Conservation (phyloP, 53 echinoderm and acorn worm species). For the Antedon mediterranea region DNA sequence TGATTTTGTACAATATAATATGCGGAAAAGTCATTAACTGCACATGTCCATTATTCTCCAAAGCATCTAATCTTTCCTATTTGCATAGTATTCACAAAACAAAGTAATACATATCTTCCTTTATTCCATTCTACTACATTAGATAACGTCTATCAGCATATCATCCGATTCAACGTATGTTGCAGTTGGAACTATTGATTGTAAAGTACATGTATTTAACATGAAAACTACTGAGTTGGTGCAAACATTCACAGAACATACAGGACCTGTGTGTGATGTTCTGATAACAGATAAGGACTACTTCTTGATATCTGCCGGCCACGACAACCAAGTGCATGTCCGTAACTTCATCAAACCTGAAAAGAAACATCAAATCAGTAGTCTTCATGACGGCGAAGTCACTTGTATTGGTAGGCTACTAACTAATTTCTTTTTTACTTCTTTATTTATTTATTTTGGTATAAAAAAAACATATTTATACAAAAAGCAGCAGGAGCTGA, state of each 20-base stretch:
- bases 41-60: too few species aligned
- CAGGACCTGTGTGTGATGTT: constrained; percentile 36
- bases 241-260: constrained; percentile 73
- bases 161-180: constrained; percentile 68
- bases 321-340: constrained; percentile 56
- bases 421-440: background rate
- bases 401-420: constrained; percentile 59
- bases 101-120: too few species aligned
- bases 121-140: background rate
- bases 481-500: too few species aligned
- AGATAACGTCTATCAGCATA: constrained; percentile 62
- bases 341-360: constrained; percentile 67
- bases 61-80: too few species aligned
- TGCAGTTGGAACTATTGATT: constrained; percentile 64
- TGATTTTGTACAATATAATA: too few species aligned
- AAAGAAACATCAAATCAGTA: constrained; percentile 21
- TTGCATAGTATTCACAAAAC: too few species aligned
- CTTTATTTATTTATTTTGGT: too few species aligned
- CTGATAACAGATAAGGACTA: constrained; percentile 64
- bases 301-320: constrained; percentile 62
- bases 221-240: constrained; percentile 62
- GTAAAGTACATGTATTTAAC: constrained; percentile 75
- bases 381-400: constrained; percentile 62
- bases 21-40: too few species aligned
- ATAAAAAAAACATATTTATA: too few species aligned